Evolutionary conservation across 92 coral and sea anemone species (phyloP), one percentile per base, ranked within the genome.

Genomic region (Paragorgia papillata): DNA sequence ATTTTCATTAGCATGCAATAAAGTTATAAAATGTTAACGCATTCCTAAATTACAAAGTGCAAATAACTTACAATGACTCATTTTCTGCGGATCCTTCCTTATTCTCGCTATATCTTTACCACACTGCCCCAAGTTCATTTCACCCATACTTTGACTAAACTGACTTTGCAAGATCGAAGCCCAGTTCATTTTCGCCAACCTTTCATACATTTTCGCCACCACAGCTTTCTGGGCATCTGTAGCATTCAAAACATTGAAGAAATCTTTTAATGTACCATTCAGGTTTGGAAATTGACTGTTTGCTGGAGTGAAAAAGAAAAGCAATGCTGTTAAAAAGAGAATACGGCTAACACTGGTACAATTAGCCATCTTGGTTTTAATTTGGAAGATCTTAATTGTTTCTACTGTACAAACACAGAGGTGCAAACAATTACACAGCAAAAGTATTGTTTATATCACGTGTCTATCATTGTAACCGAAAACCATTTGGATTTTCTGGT

Each of bases 241-340:
- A 37, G 48, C 18, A 34, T 62, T 62, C 24, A 62, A 13, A 37
- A 24, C 18, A 34, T 62, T 62, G 14, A 62, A 13, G 9, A 62
- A 28, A 62, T 34, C 18, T 1, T 26, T 14, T 24, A 62, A 10
- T 37, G 46, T 62, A 2, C 48, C 48, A 41, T 62, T 62, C 22
- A 27, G 19, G 7, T 27, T 62, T 18, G 68, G 68, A 31, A 33
- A 43, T 43, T 62, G 68, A 3, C 21, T 15, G 3, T 33, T 34
- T 18, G 43, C 68, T 34, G 68, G 68, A 41, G 24, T 27, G n/a
- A 62, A n/a, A 33, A 31, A 22, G 26, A 37, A 62, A 13, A 33
- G 21, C 1, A 19, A 4, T 18, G 8, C 2, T 19, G 48, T 41
- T 31, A 62, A 10, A 31, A 62, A 41, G 19, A 31, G 18, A 3